phyloP scores from a whole-genome alignment of 2,888 invertebrate genomes.

The Mimachlamys varia region DNA sequence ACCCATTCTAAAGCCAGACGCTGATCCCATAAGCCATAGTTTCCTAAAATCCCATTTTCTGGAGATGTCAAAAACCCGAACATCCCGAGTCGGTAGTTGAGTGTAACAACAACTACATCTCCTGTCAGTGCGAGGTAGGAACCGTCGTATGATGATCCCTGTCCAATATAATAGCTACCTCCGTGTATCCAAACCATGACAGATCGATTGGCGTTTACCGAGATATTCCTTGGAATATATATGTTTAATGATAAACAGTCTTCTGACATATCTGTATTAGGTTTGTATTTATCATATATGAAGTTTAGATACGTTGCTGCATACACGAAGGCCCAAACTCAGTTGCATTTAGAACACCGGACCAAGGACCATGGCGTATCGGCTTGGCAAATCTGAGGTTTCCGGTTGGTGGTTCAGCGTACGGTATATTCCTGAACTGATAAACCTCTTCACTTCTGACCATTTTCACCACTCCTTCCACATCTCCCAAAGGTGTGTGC shows the following conservation, averaged over 20 bases:
- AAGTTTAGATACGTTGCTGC: neutral
- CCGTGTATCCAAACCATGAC: no score
- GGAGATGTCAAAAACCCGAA: slow-evolving; percentile 17
- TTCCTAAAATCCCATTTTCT: neutral
- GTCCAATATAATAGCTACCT: no score
- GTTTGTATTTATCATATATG: neutral
- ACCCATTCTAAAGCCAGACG: slow-evolving; percentile 14
- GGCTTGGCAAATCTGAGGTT: neutral
- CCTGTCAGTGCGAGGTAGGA: no score
- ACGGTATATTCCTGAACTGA: no score
- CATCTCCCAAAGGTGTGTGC: no score
- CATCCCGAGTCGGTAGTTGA: no score
- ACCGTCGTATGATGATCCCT: no score
- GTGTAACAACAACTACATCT: no score
- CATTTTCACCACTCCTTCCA: neutral
- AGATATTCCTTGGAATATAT: neutral
- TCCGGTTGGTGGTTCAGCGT: neutral
- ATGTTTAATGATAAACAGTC: neutral
- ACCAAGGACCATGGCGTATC: neutral
- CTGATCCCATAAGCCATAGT: neutral
- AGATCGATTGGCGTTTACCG: neutral
- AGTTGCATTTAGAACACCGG: neutral
- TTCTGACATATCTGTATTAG: neutral
- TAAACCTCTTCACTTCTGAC: no score
- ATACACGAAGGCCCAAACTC: neutral